Evolutionary conservation across 1,140 invertebrate genomes (phyloP).

Genomic region (Euura lappo): DNA sequence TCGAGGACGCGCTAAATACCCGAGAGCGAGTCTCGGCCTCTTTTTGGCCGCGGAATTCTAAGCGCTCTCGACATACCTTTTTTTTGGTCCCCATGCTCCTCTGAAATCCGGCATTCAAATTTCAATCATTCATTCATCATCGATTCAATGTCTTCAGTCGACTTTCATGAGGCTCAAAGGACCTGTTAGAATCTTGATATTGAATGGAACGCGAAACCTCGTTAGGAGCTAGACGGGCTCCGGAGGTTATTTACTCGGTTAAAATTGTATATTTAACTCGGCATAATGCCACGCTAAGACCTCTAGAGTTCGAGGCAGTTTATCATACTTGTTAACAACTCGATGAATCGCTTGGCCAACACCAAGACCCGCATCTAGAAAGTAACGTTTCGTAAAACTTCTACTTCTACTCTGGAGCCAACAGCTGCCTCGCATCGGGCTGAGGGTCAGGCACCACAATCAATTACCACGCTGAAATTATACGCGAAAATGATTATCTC

Average conservation of each 20-base stretch:
- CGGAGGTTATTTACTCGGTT: not conserved
- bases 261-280: not conserved
- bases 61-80: not conserved
- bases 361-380: not conserved
- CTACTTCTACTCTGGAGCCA: not conserved
- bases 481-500: too few relatives aligned
- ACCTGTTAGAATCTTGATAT: not conserved
- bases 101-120: too few relatives aligned
- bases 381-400: not conserved
- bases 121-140: too few relatives aligned
- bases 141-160: too few relatives aligned
- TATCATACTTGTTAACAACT: not conserved
- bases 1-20: constrained; percentile 4
- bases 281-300: not conserved
- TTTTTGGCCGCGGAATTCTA: not conserved
- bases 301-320: too few relatives aligned
- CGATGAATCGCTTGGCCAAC: not conserved
- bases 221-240: not conserved
- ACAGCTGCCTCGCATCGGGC: too few relatives aligned
- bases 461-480: too few relatives aligned
- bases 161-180: too few relatives aligned
- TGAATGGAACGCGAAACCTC: not conserved
- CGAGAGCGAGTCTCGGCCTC: not conserved
- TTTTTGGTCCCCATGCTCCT: too few relatives aligned
- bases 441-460: too few relatives aligned